phyloP scores from a whole-genome alignment of 2,888 invertebrate species.

The Clanis bilineata region DNA sequence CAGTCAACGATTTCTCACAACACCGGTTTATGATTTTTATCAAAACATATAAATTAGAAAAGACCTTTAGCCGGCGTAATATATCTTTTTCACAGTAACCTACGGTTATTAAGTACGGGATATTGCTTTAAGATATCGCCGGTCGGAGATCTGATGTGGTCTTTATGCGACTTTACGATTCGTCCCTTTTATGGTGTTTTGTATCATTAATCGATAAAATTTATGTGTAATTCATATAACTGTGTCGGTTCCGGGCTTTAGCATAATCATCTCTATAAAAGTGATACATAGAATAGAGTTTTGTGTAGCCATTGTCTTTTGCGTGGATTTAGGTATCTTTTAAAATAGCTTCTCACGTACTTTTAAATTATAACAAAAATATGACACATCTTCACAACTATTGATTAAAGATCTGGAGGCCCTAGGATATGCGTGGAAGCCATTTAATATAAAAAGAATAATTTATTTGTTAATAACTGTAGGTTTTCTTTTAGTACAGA shows the following conservation, averaged over 20 bases:
- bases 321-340: too few relatives aligned
- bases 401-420: too few relatives aligned
- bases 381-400: too few relatives aligned
- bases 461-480: too few relatives aligned
- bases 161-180: not conserved
- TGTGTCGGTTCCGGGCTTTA: not conserved
- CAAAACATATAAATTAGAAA: slow-evolving; percentile 12
- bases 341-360: too few relatives aligned
- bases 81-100: slow-evolving; percentile 33
- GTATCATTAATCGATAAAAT: not conserved
- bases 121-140: slow-evolving; percentile 26
- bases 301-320: too few relatives aligned
- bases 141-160: slow-evolving; percentile 14
- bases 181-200: not conserved
- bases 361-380: too few relatives aligned
- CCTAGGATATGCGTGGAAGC: too few relatives aligned
- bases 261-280: not conserved
- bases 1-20: not conserved
- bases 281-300: not conserved
- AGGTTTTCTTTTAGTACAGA: too few relatives aligned
- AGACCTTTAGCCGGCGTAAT: slow-evolving; percentile 40
- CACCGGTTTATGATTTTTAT: slow-evolving; percentile 11
- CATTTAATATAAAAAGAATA: too few relatives aligned
- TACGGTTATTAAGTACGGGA: slow-evolving; percentile 28
- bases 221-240: not conserved